Percentiles rank a stretch among this genome's conserved stretches.
These are phyloP conservation scores for Platalea minor DNA, from an alignment of 2,797 vertebrate genomes.

Conservation along the genomic window DNA sequence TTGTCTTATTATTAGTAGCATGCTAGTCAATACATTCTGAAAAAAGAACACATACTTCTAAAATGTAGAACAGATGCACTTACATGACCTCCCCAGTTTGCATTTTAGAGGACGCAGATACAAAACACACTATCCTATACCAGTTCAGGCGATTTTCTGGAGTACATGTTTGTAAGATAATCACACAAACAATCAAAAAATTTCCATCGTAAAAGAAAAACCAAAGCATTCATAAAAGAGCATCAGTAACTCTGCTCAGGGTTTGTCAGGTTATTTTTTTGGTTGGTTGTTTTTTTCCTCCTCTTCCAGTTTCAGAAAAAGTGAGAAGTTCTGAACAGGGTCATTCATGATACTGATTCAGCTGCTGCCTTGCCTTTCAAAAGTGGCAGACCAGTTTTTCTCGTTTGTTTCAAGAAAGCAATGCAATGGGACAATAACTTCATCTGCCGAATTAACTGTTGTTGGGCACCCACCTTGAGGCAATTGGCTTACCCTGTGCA, in stretches of 20 bases:
- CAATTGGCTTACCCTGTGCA: neutral
- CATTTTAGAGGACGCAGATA: neutral
- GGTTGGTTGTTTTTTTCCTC: rapidly evolving
- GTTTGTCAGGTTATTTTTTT: neutral
- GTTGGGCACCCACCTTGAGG: neutral
- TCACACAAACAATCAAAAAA: neutral
- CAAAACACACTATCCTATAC: neutral
- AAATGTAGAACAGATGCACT: neutral
- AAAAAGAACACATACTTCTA: neutral
- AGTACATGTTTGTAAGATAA: constrained; percentile 6
- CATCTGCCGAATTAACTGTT: neutral
- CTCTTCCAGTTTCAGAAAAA: constrained; percentile 16
- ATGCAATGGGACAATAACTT: constrained; percentile 15
- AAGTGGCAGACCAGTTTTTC: constrained; percentile 64
- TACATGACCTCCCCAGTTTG: neutral
- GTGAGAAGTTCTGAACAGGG: neutral
- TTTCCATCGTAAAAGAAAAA: neutral
- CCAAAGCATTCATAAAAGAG: constrained; percentile 31
- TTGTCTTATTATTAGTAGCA: neutral
- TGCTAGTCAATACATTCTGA: neutral
- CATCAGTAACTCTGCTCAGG: neutral
- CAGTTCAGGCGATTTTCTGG: neutral
- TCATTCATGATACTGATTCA: constrained; percentile 11
- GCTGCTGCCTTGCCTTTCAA: neutral
- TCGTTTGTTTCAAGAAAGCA: constrained; percentile 53